Percentiles rank a stretch among this genome's conserved stretches.
These are phyloP conservation scores for Cyrtodaria siliqua DNA, from an alignment of 2,888 invertebrate genomes.

Conservation along the genomic window DNA sequence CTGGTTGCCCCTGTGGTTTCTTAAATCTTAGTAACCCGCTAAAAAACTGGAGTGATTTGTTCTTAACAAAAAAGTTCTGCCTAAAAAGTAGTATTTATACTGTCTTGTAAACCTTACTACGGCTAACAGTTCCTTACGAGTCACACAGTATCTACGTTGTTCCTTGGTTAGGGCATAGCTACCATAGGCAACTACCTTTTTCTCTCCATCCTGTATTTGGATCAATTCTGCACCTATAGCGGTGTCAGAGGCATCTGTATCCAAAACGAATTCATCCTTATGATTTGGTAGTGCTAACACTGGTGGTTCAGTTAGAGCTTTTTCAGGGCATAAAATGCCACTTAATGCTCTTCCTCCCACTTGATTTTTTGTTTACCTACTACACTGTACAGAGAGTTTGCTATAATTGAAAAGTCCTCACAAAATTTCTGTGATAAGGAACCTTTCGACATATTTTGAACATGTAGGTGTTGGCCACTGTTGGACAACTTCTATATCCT, in stretches of 20 bases:
- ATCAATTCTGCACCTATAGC: constrained; percentile 12
- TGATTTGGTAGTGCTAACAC: constrained; percentile 7
- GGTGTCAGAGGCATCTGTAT: background rate
- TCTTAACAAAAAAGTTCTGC: constrained; percentile 31
- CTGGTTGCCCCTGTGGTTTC: constrained; percentile 14
- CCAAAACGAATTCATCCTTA: background rate
- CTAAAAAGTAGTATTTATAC: constrained; percentile 39
- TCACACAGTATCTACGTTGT: constrained; percentile 22
- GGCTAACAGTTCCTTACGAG: constrained; percentile 41
- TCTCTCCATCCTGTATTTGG: constrained; percentile 4
- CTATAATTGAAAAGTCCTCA: background rate
- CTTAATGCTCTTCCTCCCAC: background rate
- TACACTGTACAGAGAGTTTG: constrained; percentile 6
- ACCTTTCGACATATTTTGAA: constrained; percentile 41
- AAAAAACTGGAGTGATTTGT: constrained; percentile 30
- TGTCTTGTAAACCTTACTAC: constrained; percentile 29
- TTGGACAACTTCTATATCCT: constrained; percentile 21
- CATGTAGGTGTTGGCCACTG: constrained; percentile 35
- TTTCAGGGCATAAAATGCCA: background rate
- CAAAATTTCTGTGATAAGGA: constrained; percentile 25
- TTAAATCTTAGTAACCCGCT: constrained; percentile 27
- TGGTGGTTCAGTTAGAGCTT: background rate
- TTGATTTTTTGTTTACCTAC: background rate
- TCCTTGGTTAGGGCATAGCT: constrained; percentile 13
- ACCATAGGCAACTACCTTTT: constrained; percentile 23